Evolutionary conservation across 2,797 vertebrate species (phyloP).

Genomic region (Etheostoma perlongum): DNA sequence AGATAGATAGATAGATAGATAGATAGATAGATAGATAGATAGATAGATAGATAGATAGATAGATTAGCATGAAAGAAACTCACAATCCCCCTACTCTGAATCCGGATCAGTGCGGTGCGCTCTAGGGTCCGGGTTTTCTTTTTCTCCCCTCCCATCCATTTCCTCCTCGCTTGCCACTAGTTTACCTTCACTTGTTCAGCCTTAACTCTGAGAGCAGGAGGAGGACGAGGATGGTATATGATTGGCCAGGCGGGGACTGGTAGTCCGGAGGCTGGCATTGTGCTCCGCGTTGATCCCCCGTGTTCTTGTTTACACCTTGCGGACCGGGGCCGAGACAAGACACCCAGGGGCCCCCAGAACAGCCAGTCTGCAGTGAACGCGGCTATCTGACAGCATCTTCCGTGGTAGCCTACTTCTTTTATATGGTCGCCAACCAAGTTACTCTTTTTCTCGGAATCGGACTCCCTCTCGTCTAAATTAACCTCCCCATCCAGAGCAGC

Average conservation of each 20-base stretch:
- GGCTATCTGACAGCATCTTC: conserved; percentile 23
- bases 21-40: conserved; percentile 30
- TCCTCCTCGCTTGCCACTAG: conserved; percentile 61
- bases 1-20: conserved; percentile 27
- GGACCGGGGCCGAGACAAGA: conserved; percentile 60
- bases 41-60: conserved; percentile 45
- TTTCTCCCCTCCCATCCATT: conserved; percentile 71
- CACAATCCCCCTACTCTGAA: conserved; percentile 11
- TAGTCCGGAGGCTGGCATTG: conserved; percentile 80
- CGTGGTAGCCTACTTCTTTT: neutral
- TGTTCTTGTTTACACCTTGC: conserved; percentile 86
- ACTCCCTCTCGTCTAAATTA: conserved; percentile 6
- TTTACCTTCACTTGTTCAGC: conserved; percentile 79
- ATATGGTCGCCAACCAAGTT: conserved; percentile 26
- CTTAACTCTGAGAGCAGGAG: conserved; percentile 69
- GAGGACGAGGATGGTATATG: conserved; percentile 77
- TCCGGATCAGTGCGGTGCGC: conserved; percentile 38
- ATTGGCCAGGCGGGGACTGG: conserved; percentile 84
- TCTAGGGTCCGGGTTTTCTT: conserved; percentile 75
- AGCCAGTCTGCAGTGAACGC: conserved; percentile 35
- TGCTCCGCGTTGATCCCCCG: conserved; percentile 70
- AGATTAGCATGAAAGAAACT: conserved; percentile 40
- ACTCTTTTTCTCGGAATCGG: conserved; percentile 21
- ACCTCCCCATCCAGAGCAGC: conserved; percentile 29
- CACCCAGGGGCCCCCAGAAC: conserved; percentile 31